phyloP scores from a whole-genome alignment of 2,113 vertebrate genomes.

The Bungarus multicinctus region DNA sequence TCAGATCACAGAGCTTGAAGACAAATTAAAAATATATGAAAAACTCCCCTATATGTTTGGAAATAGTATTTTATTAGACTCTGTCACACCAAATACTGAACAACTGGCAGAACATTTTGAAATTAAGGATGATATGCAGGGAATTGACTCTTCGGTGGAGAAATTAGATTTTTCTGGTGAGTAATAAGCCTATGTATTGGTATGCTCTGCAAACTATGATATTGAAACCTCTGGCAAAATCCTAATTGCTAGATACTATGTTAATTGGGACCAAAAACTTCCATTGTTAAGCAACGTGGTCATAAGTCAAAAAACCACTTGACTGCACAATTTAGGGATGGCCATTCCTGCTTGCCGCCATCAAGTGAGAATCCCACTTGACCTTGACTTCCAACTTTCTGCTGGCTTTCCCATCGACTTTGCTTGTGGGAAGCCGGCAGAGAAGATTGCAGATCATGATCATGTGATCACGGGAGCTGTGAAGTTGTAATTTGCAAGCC shows the following conservation, averaged over 20 bases:
- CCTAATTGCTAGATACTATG: not conserved
- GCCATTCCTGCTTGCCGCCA: not conserved
- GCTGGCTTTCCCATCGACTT: not conserved
- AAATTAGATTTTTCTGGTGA: slow-evolving; percentile 63
- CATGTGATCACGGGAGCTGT: not conserved
- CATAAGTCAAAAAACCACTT: not conserved
- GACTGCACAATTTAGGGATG: not conserved
- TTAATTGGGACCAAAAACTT: not conserved
- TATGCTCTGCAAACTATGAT: not conserved
- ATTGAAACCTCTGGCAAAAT: not conserved
- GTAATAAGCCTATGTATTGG: not conserved
- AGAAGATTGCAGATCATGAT: not conserved
- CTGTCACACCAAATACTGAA: slow-evolving; percentile 25
- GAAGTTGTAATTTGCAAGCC: not conserved
- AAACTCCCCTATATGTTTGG: slow-evolving; percentile 44
- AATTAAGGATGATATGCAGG: slow-evolving; percentile 49
- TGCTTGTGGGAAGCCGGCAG: not conserved
- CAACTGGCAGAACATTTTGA: slow-evolving; percentile 33
- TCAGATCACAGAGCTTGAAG: slow-evolving; percentile 78
- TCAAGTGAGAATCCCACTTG: not conserved
- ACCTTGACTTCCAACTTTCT: not conserved
- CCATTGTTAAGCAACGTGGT: not conserved
- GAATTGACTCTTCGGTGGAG: slow-evolving; percentile 47
- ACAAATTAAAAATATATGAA: slow-evolving; percentile 60
- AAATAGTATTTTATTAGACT: slow-evolving; percentile 35